These are phyloP conservation scores for Desoria tigrina DNA, from an alignment of 2,888 invertebrate genomes.

Conservation along the genomic window DNA sequence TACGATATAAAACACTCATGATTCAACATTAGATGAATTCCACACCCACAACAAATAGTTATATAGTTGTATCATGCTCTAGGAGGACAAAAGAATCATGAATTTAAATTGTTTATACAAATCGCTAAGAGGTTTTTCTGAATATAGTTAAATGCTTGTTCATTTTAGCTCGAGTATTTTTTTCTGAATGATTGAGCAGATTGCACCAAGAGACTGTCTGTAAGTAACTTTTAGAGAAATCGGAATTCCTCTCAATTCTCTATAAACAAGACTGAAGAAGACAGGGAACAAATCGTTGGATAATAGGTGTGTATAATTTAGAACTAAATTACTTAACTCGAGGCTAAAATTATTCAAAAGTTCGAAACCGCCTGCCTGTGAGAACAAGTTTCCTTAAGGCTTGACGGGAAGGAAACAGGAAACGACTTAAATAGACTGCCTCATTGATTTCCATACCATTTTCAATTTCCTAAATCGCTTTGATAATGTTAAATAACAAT, in stretches of 20 bases:
- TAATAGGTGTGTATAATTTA: conserved; percentile 4
- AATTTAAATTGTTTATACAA: conserved; percentile 3
- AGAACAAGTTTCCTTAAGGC: too few relatives aligned
- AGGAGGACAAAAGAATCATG: background rate
- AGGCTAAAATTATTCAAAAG: too few relatives aligned
- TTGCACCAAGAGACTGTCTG: background rate
- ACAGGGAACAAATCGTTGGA: conserved; percentile 15
- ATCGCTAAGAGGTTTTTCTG: background rate
- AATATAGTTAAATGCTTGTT: background rate
- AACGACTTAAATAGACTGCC: too few relatives aligned
- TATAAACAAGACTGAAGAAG: background rate
- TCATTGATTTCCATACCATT: too few relatives aligned
- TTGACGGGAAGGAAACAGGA: too few relatives aligned
- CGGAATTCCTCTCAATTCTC: background rate
- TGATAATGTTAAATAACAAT: too few relatives aligned
- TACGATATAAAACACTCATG: background rate
- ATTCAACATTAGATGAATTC: background rate
- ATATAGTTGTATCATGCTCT: too few relatives aligned
- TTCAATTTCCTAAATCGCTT: too few relatives aligned
- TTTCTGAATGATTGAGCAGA: conserved; percentile 15
- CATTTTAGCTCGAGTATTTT: background rate
- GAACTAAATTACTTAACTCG: too few relatives aligned
- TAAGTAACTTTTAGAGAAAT: conserved; percentile 10
- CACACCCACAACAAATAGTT: too few relatives aligned
- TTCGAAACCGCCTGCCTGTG: too few relatives aligned